phyloP scores from a whole-genome alignment of 2,888 invertebrate genomes.

The Cephus nigrinus region DNA sequence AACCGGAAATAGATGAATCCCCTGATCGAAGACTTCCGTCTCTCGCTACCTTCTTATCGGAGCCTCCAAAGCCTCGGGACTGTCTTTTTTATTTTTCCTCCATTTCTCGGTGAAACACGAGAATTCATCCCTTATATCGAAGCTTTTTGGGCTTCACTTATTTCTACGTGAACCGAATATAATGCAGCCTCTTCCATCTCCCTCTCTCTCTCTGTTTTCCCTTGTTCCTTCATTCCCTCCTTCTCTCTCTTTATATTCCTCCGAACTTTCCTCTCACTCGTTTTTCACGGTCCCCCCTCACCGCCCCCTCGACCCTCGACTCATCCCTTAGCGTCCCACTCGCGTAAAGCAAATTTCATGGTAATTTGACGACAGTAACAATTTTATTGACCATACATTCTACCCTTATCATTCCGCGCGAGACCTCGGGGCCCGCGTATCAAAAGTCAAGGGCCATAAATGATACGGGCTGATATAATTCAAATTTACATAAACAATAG shows the following conservation, averaged over 20 bases:
- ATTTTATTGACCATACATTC: conserved; percentile 16
- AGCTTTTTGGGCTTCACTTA: not conserved
- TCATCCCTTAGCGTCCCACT: not conserved
- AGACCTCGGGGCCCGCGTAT: not conserved
- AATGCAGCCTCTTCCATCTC: conserved; percentile 14
- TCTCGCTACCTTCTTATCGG: no score
- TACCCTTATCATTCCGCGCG: conserved; percentile 10
- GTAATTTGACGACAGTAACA: conserved; percentile 18
- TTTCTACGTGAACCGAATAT: conserved; percentile 6
- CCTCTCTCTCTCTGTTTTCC: conserved; percentile 1
- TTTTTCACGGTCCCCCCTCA: conserved; percentile 10
- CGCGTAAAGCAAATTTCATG: conserved; percentile 16
- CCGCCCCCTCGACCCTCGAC: not conserved
- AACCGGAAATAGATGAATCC: no score
- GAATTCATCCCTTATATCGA: not conserved
- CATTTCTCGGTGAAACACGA: not conserved
- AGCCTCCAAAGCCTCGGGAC: no score
- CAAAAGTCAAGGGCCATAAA: not conserved
- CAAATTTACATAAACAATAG: conserved; percentile 30
- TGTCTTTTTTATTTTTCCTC: no score
- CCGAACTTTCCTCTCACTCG: conserved; percentile 7
- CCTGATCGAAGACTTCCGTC: no score
- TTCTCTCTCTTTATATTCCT: not conserved
- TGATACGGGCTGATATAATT: conserved; percentile 9
- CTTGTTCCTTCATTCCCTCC: not conserved